Percentiles rank a stretch among this genome's conserved stretches.
Evolutionary conservation across 2,113 vertebrate genomes (phyloP).

Genomic region (Spea bombifrons): DNA sequence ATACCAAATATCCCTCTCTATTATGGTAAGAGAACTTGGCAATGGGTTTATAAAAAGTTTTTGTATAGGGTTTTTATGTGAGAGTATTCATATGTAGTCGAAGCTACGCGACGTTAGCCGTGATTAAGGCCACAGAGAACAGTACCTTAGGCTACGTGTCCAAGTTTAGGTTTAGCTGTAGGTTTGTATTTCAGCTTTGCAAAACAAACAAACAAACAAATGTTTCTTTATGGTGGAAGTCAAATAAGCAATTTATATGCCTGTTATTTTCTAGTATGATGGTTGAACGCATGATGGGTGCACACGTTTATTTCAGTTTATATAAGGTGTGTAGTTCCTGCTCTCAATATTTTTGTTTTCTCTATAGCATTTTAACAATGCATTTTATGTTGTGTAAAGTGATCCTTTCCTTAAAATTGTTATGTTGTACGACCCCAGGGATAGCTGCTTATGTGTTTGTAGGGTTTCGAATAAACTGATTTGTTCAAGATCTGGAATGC

Average conservation of each 20-base stretch:
- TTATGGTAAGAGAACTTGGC: no score
- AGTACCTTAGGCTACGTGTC: no score
- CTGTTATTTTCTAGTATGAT: slow-evolving; percentile 32
- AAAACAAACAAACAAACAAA: background rate
- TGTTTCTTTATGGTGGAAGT: background rate
- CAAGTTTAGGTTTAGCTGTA: no score
- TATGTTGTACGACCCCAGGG: slow-evolving; percentile 31
- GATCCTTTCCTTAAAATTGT: slow-evolving; percentile 38
- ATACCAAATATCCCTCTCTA: no score
- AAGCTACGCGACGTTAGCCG: no score
- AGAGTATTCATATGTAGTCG: no score
- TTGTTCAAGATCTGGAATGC: slow-evolving; percentile 39
- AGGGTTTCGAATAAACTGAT: slow-evolving; percentile 36
- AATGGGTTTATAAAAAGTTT: no score
- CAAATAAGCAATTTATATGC: slow-evolving; percentile 3
- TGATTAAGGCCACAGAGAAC: no score
- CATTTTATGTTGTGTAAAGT: slow-evolving; percentile 40
- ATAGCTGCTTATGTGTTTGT: slow-evolving; percentile 34
- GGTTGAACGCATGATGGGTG: slow-evolving; percentile 32
- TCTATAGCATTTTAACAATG: slow-evolving; percentile 40
- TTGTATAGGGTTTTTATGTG: no score
- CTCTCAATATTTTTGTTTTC: slow-evolving; percentile 37
- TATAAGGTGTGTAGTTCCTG: slow-evolving; percentile 36
- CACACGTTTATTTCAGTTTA: slow-evolving; percentile 28
- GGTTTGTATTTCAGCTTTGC: background rate